Conservation (phyloP, 2,113 vertebrate genomes). For the Hippocampus comes region DNA sequence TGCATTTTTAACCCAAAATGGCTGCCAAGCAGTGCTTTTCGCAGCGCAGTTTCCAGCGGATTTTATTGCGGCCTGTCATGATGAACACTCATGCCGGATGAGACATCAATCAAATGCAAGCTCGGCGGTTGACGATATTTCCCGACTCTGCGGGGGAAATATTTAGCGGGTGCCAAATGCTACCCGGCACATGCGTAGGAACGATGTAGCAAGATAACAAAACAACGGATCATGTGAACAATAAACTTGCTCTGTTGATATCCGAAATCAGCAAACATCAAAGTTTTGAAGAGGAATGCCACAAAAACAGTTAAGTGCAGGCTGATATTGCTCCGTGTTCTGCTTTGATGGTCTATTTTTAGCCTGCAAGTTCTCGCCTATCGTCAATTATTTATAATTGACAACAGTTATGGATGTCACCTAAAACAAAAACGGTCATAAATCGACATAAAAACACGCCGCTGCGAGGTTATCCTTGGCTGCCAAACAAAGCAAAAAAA, state of each 20-base stretch:
- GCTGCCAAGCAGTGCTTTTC: not conserved
- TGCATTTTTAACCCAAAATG: no score
- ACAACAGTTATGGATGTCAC: not conserved
- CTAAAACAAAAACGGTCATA: not conserved
- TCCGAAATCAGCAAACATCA: not conserved
- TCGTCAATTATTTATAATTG: not conserved
- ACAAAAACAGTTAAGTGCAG: not conserved
- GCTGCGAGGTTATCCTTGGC: not conserved
- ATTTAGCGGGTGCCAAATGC: not conserved
- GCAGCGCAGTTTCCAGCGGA: not conserved
- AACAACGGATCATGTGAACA: not conserved
- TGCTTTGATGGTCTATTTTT: not conserved
- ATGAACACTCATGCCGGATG: not conserved
- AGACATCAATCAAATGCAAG: not conserved
- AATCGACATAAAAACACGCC: not conserved
- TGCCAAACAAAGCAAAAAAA: not conserved
- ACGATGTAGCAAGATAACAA: not conserved
- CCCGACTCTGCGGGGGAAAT: not conserved
- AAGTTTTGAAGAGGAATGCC: not conserved
- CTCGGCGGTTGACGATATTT: not conserved
- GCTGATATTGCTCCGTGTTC: not conserved
- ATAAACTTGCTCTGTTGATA: not conserved
- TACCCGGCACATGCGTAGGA: not conserved
- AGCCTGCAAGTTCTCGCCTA: not conserved
- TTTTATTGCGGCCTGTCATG: not conserved